Evolutionary conservation across 2,113 vertebrate species (phyloP), one percentile per base, ranked within the genome.

Genomic region (Lampris incognitus): DNA sequence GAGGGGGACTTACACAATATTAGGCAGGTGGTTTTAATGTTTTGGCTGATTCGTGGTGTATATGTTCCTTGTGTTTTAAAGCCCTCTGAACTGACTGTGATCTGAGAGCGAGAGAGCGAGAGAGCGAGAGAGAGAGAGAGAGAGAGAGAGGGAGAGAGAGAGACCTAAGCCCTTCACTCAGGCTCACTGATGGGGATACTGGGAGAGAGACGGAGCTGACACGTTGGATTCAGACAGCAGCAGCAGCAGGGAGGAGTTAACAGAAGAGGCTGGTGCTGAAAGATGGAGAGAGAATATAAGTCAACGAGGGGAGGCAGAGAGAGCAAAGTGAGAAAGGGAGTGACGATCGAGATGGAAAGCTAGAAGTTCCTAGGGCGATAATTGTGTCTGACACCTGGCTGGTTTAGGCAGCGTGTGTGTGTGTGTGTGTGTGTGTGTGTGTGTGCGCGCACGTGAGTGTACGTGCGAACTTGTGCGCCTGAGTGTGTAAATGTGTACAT

Each of bases 191-290:
- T 87, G 87, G 84, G 74, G 76, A 76, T 78, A 83, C 79, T 69
- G 74, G 66, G 84, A 73, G 66, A 11, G 65, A 84, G 75, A 72
- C 79, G 57, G 81, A 85, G 87, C 86, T 91, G 86, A 91, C 87
- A 86, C 76, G 69, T 82, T 72, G 83, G 85, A 85, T 90, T 87
- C 67, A 66, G 68, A 77, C 89, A 57, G 75, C 68, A 39, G 11
- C 68, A 39, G 11, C 66, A 72, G 76, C 56, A 72, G 55, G 63
- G 58, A 82, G 79, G 78, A 72, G 68, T 73, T 75, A 72, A 72
- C 72, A 63, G 70, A 57, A 70, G 46, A 55, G 52, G 39, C 39
- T 54, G 51, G 6, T n/a, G 52, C 9, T 24, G 68, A 39, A 36
- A 38, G 39, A 39, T 57, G 42, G 74, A 69, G 57, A 50, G 52